Percentiles rank a stretch among this genome's conserved stretches.
phyloP scores from a whole-genome alignment of 2,888 invertebrate genomes.

The Thymelicus sylvestris region DNA sequence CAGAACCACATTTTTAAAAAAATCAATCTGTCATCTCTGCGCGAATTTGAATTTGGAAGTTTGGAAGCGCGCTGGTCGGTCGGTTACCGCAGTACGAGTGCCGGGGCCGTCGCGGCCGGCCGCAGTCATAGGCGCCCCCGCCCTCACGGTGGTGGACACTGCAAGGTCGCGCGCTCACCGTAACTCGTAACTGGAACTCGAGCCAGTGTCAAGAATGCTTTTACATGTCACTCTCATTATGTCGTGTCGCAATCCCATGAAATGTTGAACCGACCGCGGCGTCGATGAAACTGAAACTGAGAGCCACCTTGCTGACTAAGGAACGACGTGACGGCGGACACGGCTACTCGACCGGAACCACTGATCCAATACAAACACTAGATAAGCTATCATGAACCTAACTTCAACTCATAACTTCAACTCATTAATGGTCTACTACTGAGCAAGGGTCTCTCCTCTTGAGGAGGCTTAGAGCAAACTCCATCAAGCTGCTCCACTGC shows the following conservation, averaged over 20 bases:
- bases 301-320: slow-evolving; percentile 17
- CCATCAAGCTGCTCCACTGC: no score
- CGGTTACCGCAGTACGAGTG: slow-evolving; percentile 74
- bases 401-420: no score
- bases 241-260: slow-evolving; percentile 35
- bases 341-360: slow-evolving; percentile 30
- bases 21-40: slow-evolving; percentile 67
- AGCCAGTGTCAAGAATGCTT: slow-evolving; percentile 53
- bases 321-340: slow-evolving; percentile 10
- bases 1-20: slow-evolving; percentile 70
- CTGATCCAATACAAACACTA: slow-evolving; percentile 1
- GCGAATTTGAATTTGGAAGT: slow-evolving; percentile 55
- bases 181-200: slow-evolving; percentile 54
- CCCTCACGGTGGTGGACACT: slow-evolving; percentile 57
- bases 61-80: slow-evolving; percentile 70
- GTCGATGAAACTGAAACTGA: slow-evolving; percentile 33
- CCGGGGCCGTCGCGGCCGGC: slow-evolving; percentile 53
- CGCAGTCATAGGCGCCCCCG: slow-evolving; percentile 76
- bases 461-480: no score
- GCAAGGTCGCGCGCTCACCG: slow-evolving; percentile 75
- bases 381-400: neutral
- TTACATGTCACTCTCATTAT: slow-evolving; percentile 48
- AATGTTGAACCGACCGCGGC: slow-evolving; percentile 18
- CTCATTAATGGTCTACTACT: no score
- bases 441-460: no score